Evolutionary conservation across 2,113 vertebrate genomes (phyloP).

Genomic region (Coreoperca whiteheadi): DNA sequence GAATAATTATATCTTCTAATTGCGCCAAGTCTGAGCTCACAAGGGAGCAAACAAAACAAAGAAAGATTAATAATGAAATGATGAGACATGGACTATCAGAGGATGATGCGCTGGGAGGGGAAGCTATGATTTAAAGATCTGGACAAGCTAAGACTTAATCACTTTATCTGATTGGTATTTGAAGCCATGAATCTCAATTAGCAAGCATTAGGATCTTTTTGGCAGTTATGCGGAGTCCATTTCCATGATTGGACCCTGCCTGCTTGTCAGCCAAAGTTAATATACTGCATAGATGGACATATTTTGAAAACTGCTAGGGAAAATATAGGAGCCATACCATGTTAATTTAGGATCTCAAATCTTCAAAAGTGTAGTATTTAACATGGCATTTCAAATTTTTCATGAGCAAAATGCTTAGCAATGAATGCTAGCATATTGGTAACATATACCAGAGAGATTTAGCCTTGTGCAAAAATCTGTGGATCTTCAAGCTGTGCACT

Average conservation of each 20-base stretch:
- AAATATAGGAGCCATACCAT: background rate
- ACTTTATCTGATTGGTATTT: conserved; percentile 79
- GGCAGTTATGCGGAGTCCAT: conserved; percentile 60
- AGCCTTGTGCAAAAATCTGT: background rate
- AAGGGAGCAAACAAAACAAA: conserved; percentile 69
- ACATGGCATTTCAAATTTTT: background rate
- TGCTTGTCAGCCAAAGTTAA: conserved; percentile 44
- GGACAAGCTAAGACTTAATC: conserved; percentile 75
- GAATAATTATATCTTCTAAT: conserved; percentile 73
- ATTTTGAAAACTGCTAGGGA: conserved; percentile 14
- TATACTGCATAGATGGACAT: conserved; percentile 21
- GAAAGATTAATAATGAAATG: conserved; percentile 74
- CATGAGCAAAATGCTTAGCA: background rate
- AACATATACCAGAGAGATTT: background rate
- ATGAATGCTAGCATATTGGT: background rate
- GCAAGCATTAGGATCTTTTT: conserved; percentile 58
- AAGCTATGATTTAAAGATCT: conserved; percentile 73
- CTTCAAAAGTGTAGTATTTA: background rate
- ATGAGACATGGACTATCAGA: conserved; percentile 68
- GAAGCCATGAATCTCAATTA: conserved; percentile 79
- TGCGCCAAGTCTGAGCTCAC: conserved; percentile 51
- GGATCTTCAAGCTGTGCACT: background rate
- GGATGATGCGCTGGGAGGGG: conserved; percentile 63
- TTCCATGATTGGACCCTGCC: conserved; percentile 57
- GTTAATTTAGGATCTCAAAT: background rate